Percentiles rank a stretch among this genome's conserved stretches.
These are phyloP conservation scores for Marmota flaviventris DNA, from an alignment of 2,113 vertebrate species.

Conservation along the genomic window DNA sequence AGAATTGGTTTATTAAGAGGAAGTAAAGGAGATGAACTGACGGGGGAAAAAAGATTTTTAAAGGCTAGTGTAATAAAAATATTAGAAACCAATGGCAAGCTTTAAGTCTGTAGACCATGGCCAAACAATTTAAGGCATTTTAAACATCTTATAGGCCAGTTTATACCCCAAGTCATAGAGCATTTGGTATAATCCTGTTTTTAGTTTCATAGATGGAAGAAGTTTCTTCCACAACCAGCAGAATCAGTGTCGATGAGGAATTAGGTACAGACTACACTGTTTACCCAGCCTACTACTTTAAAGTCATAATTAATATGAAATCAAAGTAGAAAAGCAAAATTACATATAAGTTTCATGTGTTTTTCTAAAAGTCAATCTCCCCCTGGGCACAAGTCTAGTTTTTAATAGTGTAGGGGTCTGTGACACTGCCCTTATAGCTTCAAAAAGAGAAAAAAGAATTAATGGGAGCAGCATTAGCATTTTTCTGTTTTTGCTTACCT, in stretches of 20 bases:
- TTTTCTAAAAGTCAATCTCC: background rate
- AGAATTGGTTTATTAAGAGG: background rate
- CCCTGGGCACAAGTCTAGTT: background rate
- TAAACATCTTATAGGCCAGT: background rate
- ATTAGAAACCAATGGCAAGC: constrained; percentile 31
- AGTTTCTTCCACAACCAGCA: background rate
- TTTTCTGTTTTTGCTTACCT: background rate
- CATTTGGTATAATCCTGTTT: constrained; percentile 16
- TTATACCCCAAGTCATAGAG: background rate
- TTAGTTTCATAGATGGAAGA: background rate
- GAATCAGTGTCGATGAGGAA: background rate
- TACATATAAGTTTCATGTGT: background rate
- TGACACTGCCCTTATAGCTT: background rate
- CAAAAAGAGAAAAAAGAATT: background rate
- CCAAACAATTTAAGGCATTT: background rate
- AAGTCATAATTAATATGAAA: background rate
- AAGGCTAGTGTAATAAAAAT: background rate
- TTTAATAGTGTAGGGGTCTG: background rate
- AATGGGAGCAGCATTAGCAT: background rate
- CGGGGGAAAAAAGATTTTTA: background rate
- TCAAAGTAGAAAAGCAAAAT: background rate
- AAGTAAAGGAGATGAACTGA: background rate
- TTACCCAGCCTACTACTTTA: background rate
- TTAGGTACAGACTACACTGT: background rate
- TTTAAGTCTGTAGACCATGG: background rate